Base-by-base conservation (phyloP, 2,113 vertebrate genomes). In the Lagenorhynchus albirostris region DNA sequence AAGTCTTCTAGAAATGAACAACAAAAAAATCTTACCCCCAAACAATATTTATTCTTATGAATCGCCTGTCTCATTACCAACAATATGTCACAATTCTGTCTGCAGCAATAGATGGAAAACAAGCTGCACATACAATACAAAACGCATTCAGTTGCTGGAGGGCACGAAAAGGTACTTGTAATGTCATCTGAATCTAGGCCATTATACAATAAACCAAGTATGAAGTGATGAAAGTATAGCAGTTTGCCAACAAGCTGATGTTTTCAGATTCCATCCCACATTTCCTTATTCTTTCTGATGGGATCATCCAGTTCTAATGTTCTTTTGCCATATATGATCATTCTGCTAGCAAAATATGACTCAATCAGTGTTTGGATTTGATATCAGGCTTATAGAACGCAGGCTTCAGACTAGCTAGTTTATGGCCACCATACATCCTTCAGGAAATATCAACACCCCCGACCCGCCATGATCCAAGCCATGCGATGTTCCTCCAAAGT, bases 311-410 rank as follows among this genome's bases (percentile, higher is more conserved):
- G 38, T 55, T 73, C n/a, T 74, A 60, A 71, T 44, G 33, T 20
- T 83, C 92, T 76, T 33, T 65, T 17, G 44, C 53, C 38, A 25
- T 55, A 10, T 38, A 81, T 71, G 41, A 50, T 76, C 41, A 81
- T 63, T 92, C 68, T 65, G 63, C 63, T 65, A 38, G 58, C 68
- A 95, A 97, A 94, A 86, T 13, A 83, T 25, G 82, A 94, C 86
- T 95, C 67, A 14, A 41, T 74, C 84, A 71, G 60, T 3, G 25
- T 60, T n/a, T 74, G 55, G 58, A 53, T 91, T 47, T 89, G 88
- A 80, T 68, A 83, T 13, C 47, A 71, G 55, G n/a, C 80, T 70
- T 58, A 67, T 1, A 36, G 71, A 83, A 89, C 17, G 14, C 36
- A 77, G 76, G 62, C 62, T 92, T 91, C 73, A 76, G 65, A 38